Evolutionary conservation across 2,113 vertebrate species (phyloP).

Genomic region (Indicator maculatus): DNA sequence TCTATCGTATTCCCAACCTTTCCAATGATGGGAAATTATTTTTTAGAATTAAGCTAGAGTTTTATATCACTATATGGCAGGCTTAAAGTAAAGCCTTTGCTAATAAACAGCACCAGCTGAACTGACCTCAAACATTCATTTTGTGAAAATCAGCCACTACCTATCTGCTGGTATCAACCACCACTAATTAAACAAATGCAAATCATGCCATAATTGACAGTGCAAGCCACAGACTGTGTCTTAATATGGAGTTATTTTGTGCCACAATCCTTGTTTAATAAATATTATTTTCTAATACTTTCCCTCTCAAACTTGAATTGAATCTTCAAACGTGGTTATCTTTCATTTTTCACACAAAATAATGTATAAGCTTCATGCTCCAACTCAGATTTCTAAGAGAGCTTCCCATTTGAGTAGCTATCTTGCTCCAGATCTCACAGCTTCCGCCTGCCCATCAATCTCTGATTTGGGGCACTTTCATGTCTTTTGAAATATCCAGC

Average conservation of each 20-base stretch:
- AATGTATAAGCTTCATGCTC: background rate
- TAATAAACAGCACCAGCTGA: background rate
- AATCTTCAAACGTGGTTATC: background rate
- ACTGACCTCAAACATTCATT: background rate
- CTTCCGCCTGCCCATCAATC: background rate
- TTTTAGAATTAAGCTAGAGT: background rate
- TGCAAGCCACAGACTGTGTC: background rate
- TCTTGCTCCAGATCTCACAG: background rate
- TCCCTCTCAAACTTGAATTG: background rate
- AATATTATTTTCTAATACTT: background rate
- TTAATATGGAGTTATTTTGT: background rate
- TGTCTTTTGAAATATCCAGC: slow-evolving; percentile 23
- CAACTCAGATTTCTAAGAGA: background rate
- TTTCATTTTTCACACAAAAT: slow-evolving; percentile 1
- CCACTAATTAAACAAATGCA: background rate
- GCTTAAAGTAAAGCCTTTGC: background rate
- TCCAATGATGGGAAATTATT: background rate
- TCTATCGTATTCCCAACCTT: background rate
- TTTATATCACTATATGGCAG: background rate
- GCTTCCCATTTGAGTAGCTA: background rate
- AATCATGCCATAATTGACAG: background rate
- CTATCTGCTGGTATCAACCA: background rate
- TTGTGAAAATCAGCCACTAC: background rate
- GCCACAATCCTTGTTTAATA: background rate
- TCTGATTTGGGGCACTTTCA: background rate